Evolutionary conservation across 2,888 invertebrate species (phyloP).

Genomic region (Drosophila nr. fundita): DNA sequence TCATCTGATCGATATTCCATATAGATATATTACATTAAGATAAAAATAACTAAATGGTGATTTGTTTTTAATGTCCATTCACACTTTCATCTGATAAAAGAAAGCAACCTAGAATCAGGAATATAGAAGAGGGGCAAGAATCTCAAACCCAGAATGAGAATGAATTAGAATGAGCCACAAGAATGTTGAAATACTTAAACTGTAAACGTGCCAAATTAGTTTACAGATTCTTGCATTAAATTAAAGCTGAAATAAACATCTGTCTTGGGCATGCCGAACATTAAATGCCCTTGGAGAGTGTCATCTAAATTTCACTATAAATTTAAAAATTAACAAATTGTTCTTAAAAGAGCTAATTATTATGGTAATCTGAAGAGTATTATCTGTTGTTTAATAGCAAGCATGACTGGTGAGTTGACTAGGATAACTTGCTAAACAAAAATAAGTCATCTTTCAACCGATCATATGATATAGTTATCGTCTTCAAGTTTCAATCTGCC

Average conservation of each 20-base stretch:
- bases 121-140: not conserved
- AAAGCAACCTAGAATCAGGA: not conserved
- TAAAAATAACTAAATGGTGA: not conserved
- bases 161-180: not conserved
- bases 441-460: not conserved
- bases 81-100: not conserved
- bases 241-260: not conserved
- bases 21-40: too few species aligned
- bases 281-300: not conserved
- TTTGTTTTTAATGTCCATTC: not conserved
- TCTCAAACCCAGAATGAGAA: not conserved
- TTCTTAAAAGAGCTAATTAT: not conserved
- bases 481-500: too few species aligned
- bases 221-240: not conserved
- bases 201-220: not conserved
- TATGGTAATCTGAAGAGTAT: not conserved
- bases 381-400: not conserved
- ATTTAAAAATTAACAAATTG: not conserved
- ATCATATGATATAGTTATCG: not conserved
- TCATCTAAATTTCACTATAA: not conserved
- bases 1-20: not conserved
- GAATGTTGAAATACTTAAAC: not conserved
- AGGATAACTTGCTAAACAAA: not conserved
- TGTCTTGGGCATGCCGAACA: not conserved
- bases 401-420: fast-evolving